phyloP scores from a whole-genome alignment of 1,140 invertebrate species.

The Agrypnia vestita region DNA sequence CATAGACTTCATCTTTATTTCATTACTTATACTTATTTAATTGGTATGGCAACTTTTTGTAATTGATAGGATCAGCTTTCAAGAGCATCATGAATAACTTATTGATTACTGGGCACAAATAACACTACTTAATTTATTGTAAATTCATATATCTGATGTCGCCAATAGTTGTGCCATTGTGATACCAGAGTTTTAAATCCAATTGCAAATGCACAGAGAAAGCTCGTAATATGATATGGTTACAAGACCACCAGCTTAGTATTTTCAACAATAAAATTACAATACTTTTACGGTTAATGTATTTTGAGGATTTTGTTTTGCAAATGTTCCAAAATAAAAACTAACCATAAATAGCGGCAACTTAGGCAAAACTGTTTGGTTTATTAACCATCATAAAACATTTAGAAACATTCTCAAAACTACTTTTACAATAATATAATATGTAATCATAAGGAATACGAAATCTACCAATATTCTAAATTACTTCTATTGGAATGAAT shows the following conservation, averaged over 20 bases:
- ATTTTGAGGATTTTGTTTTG: too few species aligned
- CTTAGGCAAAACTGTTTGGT: neutral
- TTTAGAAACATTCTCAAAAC: conserved; percentile 7
- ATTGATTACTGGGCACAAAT: neutral
- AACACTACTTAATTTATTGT: conserved; percentile 2
- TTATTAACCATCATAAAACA: conserved; percentile 22
- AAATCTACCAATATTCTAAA: too few species aligned
- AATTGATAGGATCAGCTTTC: conserved; percentile 5
- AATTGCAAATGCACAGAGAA: neutral
- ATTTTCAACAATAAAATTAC: too few species aligned
- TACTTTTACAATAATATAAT: conserved; percentile 29
- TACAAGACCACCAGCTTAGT: too few species aligned
- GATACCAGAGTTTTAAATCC: neutral
- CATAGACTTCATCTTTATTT: neutral
- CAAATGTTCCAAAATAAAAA: too few species aligned
- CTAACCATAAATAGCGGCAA: too few species aligned
- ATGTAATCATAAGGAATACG: conserved; percentile 11
- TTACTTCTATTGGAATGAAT: too few species aligned
- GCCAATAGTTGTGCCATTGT: neutral
- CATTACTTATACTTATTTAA: neutral
- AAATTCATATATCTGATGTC: neutral
- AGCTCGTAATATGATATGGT: conserved; percentile 9
- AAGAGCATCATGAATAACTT: conserved; percentile 20
- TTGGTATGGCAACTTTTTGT: conserved; percentile 33
- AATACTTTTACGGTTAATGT: too few species aligned